These are phyloP conservation scores for Aphyosemion australe DNA, from an alignment of 2,113 vertebrate species.

Conservation along the genomic window DNA sequence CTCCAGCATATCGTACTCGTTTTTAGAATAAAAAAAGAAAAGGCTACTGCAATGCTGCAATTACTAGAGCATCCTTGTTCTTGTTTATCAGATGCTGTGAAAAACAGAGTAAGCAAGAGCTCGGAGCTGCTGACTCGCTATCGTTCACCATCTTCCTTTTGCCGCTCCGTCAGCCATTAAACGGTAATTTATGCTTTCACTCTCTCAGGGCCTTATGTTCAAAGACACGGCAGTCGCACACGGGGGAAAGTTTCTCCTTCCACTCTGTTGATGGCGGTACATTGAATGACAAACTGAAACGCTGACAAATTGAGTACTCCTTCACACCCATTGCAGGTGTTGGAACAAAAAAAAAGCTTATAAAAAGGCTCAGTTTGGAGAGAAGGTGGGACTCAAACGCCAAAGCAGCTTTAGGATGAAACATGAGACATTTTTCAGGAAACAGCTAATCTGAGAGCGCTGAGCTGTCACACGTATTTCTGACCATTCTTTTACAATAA, in stretches of 20 bases:
- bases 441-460: not conserved
- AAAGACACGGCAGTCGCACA: slow-evolving; percentile 17
- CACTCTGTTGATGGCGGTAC: slow-evolving; percentile 48
- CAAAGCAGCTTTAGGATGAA: slow-evolving; percentile 14
- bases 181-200: slow-evolving; percentile 63
- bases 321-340: slow-evolving; percentile 64
- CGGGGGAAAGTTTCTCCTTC: slow-evolving; percentile 46
- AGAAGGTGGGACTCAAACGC: slow-evolving; percentile 48
- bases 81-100: slow-evolving; percentile 59
- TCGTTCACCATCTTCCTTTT: slow-evolving; percentile 44
- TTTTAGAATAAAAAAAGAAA: slow-evolving; percentile 17
- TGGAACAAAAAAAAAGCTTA: slow-evolving; percentile 39
- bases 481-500: not conserved
- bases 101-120: slow-evolving; percentile 38
- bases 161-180: slow-evolving; percentile 55
- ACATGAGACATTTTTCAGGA: slow-evolving; percentile 26
- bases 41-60: slow-evolving; percentile 37
- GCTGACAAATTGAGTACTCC: slow-evolving; percentile 40
- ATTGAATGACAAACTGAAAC: slow-evolving; percentile 54
- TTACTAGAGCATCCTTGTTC: slow-evolving; percentile 56
- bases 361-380: slow-evolving; percentile 24
- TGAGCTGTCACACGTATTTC: not conserved
- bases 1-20: slow-evolving; percentile 49
- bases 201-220: slow-evolving; percentile 38
- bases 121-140: slow-evolving; percentile 49